Evolutionary conservation across 2,113 vertebrate genomes (phyloP).

Genomic region (Nesogale talazaci): DNA sequence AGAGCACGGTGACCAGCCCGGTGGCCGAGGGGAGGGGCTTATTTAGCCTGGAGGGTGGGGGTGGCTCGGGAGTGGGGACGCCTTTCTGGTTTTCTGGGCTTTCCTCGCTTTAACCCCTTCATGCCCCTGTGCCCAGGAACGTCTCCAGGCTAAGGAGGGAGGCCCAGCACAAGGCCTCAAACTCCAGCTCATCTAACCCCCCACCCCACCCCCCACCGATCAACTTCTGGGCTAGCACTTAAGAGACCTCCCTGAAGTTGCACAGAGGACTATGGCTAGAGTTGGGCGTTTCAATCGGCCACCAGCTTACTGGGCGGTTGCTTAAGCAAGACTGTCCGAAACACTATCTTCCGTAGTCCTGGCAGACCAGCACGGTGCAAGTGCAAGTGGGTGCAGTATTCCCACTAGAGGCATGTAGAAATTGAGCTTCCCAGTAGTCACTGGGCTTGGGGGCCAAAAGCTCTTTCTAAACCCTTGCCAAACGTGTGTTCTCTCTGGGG

Average conservation of each 20-base stretch:
- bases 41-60: background rate
- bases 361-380: background rate
- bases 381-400: background rate
- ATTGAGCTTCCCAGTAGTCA: background rate
- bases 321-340: background rate
- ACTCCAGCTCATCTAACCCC: background rate
- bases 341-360: background rate
- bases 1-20: slow-evolving; percentile 60
- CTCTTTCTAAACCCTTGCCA: background rate
- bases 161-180: background rate
- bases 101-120: slow-evolving; percentile 71
- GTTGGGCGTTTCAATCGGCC: background rate
- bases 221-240: too few species aligned
- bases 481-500: background rate
- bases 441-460: background rate
- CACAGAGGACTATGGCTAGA: background rate
- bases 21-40: slow-evolving; percentile 69
- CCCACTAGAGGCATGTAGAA: background rate
- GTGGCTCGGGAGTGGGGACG: too few species aligned
- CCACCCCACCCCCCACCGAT: too few species aligned
- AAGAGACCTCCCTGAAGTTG: background rate
- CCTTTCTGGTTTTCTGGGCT: slow-evolving; percentile 23
- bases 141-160: background rate
- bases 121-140: background rate
- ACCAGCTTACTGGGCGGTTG: background rate